Base-by-base conservation (phyloP, 2,888 invertebrate genomes). In the Lasioglossum calceatum region DNA sequence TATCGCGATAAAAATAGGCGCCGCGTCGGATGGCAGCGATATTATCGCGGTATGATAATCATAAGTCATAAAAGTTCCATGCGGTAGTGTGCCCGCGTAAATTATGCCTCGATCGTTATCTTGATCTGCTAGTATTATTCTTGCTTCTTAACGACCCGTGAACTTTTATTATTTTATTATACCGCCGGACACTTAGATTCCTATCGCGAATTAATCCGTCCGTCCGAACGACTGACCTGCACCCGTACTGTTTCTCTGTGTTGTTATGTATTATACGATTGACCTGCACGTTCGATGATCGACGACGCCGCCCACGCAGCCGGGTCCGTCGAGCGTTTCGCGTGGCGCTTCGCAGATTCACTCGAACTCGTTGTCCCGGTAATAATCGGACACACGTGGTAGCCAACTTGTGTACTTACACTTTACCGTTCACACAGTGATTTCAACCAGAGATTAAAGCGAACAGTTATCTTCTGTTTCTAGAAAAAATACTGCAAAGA, bases 101-200 rank as follows among this genome's bases (percentile, higher is more conserved):
- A 80, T 85, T 79, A 86, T 64, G 58, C 85, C 74, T 14, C 54
- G 82, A 82, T 87, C 2, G 1, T 61, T 74, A 79, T 85, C 87
- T 77, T 70, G 64, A 23, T 74, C 70, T 77, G 10, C 70, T 87
- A 50, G 58, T n/a, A 86, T 87, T 86, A 87, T 80, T 86, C 82
- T 78, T 70, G 73, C 44, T 77, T 70, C 82, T 87, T 89, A 89
- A 89, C 79, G 77, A 87, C 67, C 73, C 78, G 72, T 36, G 67
- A 67, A 80, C 81, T 82, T 89, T 89, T 84, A 82, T 87, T 82
- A 84, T 89, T 87, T 85, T 84, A 89, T 89, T 89, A 84, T 58
- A 71, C 87, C 50, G 16, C 39, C 67, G 39, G 32, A 73, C n/a
- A 44, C 61, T 44, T 72, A 76, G 84, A 88, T 89, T 16, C 19